phyloP scores from a whole-genome alignment of 1,140 invertebrate genomes.

The Drosophila fuyamai region DNA sequence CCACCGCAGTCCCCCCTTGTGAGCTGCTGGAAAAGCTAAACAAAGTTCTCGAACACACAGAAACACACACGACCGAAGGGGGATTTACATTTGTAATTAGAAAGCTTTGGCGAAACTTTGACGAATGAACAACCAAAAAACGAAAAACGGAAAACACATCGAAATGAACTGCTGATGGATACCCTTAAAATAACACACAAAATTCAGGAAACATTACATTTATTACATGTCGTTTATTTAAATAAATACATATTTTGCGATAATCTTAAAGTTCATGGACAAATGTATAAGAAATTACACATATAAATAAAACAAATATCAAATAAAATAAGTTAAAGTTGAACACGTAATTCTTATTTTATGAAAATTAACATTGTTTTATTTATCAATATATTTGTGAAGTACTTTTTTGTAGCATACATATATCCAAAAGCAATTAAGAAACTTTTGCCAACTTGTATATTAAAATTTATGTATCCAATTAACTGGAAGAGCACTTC shows the following conservation, averaged over 20 bases:
- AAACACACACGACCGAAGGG: constrained; percentile 36
- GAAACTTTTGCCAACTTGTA: not conserved
- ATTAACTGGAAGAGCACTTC: constrained; percentile 1
- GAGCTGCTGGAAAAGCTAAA: constrained; percentile 43
- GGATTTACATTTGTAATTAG: constrained; percentile 83
- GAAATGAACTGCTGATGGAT: constrained; percentile 9
- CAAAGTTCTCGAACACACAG: constrained; percentile 39
- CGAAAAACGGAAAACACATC: constrained; percentile 29
- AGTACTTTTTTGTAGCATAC: not conserved
- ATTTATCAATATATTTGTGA: no score
- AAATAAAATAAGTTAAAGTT: not conserved
- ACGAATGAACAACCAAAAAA: constrained; percentile 56
- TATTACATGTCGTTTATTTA: no score
- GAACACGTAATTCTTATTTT: not conserved
- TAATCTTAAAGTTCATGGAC: no score
- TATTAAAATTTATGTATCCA: not conserved
- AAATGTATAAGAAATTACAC: not conserved
- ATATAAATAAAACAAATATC: not conserved
- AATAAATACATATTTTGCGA: no score
- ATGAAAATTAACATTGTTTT: not conserved
- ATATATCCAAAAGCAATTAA: not conserved
- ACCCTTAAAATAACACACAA: not conserved
- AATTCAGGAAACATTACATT: no score
- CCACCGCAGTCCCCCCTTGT: not conserved
- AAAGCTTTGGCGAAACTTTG: constrained; percentile 77